A percentile compares a stretch with the other conserved stretches of the same genome.
These are phyloP conservation scores for Fragum whitleyi DNA, from an alignment of 2,888 invertebrate species.

Conservation along the genomic window DNA sequence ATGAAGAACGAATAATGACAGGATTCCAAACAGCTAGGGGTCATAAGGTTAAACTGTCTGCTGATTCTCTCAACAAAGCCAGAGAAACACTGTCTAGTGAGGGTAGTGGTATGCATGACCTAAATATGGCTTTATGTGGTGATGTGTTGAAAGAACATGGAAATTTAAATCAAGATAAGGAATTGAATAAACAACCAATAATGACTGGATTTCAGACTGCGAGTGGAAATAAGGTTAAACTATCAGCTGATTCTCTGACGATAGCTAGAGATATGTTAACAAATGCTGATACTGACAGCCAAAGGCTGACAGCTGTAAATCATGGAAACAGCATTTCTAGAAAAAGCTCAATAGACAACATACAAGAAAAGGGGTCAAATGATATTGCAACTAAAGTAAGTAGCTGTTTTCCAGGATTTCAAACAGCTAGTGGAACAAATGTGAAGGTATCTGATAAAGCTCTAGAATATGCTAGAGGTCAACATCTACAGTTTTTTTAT, in stretches of 20 bases:
- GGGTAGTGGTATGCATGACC: not conserved
- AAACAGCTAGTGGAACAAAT: slow-evolving; percentile 33
- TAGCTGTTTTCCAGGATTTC: not conserved
- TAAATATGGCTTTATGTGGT: too few species aligned
- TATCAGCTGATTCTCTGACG: slow-evolving; percentile 18
- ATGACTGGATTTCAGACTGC: slow-evolving; percentile 22
- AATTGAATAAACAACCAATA: not conserved
- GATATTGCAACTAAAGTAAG: not conserved
- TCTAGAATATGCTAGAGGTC: not conserved
- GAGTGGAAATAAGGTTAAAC: slow-evolving; percentile 5
- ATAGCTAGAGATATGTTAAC: slow-evolving; percentile 8
- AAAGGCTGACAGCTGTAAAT: not conserved
- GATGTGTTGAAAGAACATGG: too few species aligned
- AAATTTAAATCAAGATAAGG: slow-evolving; percentile 22
- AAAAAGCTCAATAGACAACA: not conserved
- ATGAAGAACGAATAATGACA: not conserved
- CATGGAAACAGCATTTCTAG: not conserved
- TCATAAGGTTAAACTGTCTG: slow-evolving; percentile 1
- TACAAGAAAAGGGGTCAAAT: not conserved
- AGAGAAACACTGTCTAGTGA: not conserved
- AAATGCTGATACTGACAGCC: not conserved
- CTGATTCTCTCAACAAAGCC: not conserved
- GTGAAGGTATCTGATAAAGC: slow-evolving; percentile 34
- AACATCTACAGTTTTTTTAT: not conserved
- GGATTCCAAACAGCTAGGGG: slow-evolving; percentile 36